Base-by-base conservation (phyloP, 2,113 vertebrate species). In the Guaruba guarouba region DNA sequence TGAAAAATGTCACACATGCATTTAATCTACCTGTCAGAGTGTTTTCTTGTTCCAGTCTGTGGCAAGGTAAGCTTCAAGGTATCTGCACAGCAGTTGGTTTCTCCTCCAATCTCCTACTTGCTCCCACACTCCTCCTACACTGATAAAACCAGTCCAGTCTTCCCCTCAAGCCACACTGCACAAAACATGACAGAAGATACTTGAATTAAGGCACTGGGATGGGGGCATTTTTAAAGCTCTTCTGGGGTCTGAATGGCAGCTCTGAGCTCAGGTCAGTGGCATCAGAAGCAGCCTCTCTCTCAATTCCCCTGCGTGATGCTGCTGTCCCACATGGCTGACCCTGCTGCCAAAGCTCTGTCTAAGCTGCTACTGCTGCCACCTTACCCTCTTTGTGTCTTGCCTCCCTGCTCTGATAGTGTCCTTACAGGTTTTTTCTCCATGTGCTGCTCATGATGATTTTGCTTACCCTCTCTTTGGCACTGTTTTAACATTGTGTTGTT, bases 261-360 rank as follows among this genome's bases (percentile, higher is more conserved):
- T 78, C 61, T 64, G 15, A 73, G 17, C 8, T 22, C 51, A 11
- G 6, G 16, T 41, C 49, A 70, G 35, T 1, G 1, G 23, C 2
- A 3, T 66, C 54, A 70, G 54, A 63, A 64, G 11, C 7, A 76
- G 5, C 6, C 13, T 37, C 46, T 75, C 41, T 81, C 27, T 11
- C 17, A 25, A 13, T 11, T 3, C 13, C 20, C 9, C 23, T 27
- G 13, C 61, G 23, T 46, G 22, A 54, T 41, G n/a, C 17, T 80
- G 79, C 39, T 77, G 57, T 9, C 33, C 51, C 1, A 0, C 11
- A n/a, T 5, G 9, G 31, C 37, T 2, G 1, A 17, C 9, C 7
- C 31, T 4, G 1, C 14, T 35, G 39, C 25, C 64, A 81, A 49
- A 91, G 41, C 8, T 55, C 64, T 77, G 27, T 7, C 11, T 48